A percentile compares a stretch with the other conserved stretches of the same genome.
These are phyloP conservation scores for Adelges cooleyi DNA, from an alignment of 1,140 invertebrate genomes.

Conservation along the genomic window DNA sequence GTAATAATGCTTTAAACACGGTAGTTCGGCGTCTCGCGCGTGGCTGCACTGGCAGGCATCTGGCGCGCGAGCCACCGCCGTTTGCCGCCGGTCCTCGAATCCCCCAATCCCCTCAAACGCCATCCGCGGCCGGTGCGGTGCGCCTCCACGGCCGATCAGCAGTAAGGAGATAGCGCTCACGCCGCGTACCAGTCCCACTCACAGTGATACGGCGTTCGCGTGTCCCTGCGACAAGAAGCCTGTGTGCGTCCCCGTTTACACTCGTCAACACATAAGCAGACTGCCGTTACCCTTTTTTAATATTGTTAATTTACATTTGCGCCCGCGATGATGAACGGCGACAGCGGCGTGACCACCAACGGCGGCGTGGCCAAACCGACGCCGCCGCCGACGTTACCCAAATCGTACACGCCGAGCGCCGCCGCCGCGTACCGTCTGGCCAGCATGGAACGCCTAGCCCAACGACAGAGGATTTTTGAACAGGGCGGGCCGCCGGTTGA, in stretches of 20 bases:
- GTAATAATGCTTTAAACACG: too few species aligned
- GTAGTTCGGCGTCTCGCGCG: too few species aligned
- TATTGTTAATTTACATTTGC: too few species aligned
- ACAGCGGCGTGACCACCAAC: conserved; percentile 12
- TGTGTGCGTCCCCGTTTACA: neutral
- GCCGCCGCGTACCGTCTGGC: conserved; percentile 40
- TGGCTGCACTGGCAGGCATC: neutral
- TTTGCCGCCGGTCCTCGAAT: neutral
- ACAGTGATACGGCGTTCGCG: neutral
- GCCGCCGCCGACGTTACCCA: conserved; percentile 53
- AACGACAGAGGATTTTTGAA: conserved; percentile 55
- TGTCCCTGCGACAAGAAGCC: neutral
- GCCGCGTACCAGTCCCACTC: neutral
- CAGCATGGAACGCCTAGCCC: conserved; percentile 51
- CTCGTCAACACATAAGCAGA: neutral
- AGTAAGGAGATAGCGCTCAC: neutral
- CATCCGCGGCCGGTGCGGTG: neutral
- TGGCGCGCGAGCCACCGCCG: neutral
- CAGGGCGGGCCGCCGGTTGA: conserved; percentile 7
- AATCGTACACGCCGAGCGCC: conserved; percentile 48
- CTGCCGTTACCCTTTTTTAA: too few species aligned
- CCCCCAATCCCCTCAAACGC: neutral
- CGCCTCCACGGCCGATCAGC: neutral
- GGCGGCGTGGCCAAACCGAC: conserved; percentile 38
- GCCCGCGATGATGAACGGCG: conserved; percentile 33